Conservation (phyloP, 2,113 vertebrate species). For the Hiodon tergisus region DNA sequence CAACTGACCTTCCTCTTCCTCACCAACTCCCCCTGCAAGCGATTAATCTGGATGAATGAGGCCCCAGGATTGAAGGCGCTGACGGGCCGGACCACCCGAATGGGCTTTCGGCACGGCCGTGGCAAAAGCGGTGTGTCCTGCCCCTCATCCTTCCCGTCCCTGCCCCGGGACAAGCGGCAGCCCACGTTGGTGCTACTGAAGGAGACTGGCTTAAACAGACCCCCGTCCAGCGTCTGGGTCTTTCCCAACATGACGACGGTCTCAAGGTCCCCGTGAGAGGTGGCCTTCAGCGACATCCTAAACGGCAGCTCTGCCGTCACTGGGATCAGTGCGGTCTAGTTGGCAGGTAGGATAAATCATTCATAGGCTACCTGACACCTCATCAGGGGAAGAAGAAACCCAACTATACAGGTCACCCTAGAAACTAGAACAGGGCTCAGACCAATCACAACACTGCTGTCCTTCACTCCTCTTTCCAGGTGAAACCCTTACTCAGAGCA, state of each 20-base stretch:
- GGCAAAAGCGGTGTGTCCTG: conserved; percentile 27
- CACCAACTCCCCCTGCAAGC: conserved; percentile 66
- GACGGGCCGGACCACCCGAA: conserved; percentile 51
- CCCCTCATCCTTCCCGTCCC: conserved; percentile 37
- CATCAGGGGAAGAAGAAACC: conserved; percentile 27
- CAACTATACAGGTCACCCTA: neutral
- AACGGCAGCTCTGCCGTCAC: neutral
- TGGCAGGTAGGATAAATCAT: conserved; percentile 44
- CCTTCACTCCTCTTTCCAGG: too few relatives aligned
- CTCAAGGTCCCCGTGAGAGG: conserved; percentile 59
- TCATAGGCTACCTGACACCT: conserved; percentile 50
- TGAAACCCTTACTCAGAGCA: neutral
- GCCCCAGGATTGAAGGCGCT: conserved; percentile 46
- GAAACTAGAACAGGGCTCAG: conserved; percentile 13
- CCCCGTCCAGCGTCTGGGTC: conserved; percentile 34
- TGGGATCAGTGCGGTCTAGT: conserved; percentile 20
- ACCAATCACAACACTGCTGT: neutral
- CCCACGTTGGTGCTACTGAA: conserved; percentile 50
- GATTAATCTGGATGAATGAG: conserved; percentile 55
- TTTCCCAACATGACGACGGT: conserved; percentile 26
- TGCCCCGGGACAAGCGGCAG: conserved; percentile 23
- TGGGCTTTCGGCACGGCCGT: conserved; percentile 35
- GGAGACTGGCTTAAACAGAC: conserved; percentile 48
- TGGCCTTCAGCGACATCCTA: conserved; percentile 52
- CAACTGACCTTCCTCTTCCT: conserved; percentile 57